A percentile compares a stretch with the other conserved stretches of the same genome.
Evolutionary conservation across 2,113 vertebrate genomes (phyloP).

Genomic region (Tichodroma muraria): DNA sequence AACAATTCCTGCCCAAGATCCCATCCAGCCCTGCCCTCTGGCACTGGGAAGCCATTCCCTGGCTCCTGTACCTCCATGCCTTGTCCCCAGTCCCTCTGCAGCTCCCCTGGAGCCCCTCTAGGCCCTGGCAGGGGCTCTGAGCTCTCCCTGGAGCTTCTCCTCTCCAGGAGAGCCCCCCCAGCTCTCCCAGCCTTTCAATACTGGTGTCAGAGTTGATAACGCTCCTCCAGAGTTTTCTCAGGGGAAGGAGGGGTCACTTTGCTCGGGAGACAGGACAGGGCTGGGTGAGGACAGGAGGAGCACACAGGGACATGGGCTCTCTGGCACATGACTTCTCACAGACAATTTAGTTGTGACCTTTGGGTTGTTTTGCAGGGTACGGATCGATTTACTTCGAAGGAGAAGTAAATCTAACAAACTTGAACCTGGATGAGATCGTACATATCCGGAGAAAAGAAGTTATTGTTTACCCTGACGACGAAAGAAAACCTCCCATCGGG

Average conservation of each 20-base stretch:
- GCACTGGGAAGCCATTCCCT: not conserved
- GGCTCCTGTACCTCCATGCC: accelerated
- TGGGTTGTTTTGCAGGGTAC: constrained; percentile 74
- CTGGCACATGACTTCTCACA: accelerated
- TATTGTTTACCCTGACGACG: constrained; percentile 91
- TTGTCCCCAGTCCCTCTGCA: not conserved
- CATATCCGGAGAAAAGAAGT: constrained; percentile 95
- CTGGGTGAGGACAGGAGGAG: not conserved
- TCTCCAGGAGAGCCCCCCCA: not conserved
- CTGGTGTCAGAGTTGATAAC: accelerated
- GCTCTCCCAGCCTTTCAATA: not conserved
- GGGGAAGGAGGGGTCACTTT: accelerated
- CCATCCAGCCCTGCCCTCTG: not conserved
- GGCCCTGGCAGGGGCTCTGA: not conserved
- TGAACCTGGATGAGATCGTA: constrained; percentile 92
- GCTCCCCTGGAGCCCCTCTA: not conserved
- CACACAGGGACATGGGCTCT: accelerated
- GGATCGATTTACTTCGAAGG: constrained; percentile 93
- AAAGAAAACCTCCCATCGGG: constrained; percentile 81
- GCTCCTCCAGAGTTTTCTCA: not conserved
- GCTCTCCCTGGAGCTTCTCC: not conserved
- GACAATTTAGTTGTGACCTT: not conserved
- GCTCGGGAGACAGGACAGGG: accelerated
- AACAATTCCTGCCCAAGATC: not conserved
- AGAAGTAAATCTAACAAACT: constrained; percentile 80